Percentiles rank a stretch among this genome's conserved stretches.
These are phyloP conservation scores for Sebastes fasciatus DNA, from an alignment of 2,113 vertebrate genomes.

Conservation along the genomic window DNA sequence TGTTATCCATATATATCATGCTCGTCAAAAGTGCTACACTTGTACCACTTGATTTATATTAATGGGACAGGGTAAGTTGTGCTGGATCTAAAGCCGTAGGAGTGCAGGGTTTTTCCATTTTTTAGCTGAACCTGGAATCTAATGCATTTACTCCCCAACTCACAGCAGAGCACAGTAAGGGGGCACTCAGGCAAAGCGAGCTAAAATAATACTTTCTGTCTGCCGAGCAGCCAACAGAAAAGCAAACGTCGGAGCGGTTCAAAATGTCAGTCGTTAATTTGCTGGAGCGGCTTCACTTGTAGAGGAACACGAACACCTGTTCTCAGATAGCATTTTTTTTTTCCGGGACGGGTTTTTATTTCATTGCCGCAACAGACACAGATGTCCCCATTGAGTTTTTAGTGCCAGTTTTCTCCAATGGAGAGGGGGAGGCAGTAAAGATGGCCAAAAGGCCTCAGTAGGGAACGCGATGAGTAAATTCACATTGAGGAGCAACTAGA, in stretches of 20 bases:
- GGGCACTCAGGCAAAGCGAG: conserved; percentile 41
- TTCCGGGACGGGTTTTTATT: conserved; percentile 61
- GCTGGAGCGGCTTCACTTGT: conserved; percentile 67
- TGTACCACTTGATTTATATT: conserved; percentile 33
- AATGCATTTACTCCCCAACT: conserved; percentile 59
- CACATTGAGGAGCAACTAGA: conserved; percentile 62
- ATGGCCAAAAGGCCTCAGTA: conserved; percentile 69
- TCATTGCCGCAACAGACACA: conserved; percentile 71
- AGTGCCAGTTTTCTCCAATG: conserved; percentile 69
- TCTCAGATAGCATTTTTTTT: conserved; percentile 61
- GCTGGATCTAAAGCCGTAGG: conserved; percentile 9
- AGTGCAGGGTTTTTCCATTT: conserved; percentile 30
- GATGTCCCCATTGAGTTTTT: conserved; percentile 81
- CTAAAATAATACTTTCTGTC: conserved; percentile 67
- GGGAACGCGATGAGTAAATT: conserved; percentile 55
- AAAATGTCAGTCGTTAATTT: conserved; percentile 79
- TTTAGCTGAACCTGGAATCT: conserved; percentile 46
- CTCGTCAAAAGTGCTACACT: conserved; percentile 16
- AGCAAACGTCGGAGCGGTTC: conserved; percentile 73
- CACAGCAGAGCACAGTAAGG: conserved; percentile 33
- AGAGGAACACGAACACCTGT: conserved; percentile 75
- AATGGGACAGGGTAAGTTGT: conserved; percentile 13
- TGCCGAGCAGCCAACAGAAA: conserved; percentile 61
- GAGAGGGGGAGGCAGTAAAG: conserved; percentile 65
- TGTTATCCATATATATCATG: background rate